Conservation (phyloP, 37 sponge, comb jelly and placozoan species). For the Crambe crambe region DNA sequence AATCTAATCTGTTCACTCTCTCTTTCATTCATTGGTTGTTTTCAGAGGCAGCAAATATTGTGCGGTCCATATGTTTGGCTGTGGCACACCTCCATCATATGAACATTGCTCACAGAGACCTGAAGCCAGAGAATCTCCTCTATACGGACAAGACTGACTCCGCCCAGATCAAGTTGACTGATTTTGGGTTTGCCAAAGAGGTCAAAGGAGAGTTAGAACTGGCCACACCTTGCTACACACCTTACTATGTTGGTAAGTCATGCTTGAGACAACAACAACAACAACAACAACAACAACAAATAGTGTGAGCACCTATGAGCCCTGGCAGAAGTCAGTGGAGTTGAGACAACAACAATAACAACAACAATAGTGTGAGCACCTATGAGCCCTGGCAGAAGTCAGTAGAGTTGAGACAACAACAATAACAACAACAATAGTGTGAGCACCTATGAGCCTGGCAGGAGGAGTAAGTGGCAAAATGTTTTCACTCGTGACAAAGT, state of each 20-base stretch:
- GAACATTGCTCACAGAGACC: conserved; percentile 93
- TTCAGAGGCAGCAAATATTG: conserved; percentile 85
- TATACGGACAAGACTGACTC: conserved; percentile 40
- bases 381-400: no score
- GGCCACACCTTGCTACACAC: conserved; percentile 93
- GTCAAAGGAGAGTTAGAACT: conserved; percentile 60
- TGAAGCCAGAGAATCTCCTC: conserved; percentile 95
- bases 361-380: no score
- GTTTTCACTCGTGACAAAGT: no score
- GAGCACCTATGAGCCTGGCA: no score
- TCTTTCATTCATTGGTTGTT: background rate
- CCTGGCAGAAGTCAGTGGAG: no score
- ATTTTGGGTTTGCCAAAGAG: conserved; percentile 98
- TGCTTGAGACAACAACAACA: background rate
- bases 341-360: no score
- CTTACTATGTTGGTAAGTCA: conserved; percentile 94
- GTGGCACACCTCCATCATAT: conserved; percentile 82
- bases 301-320: no score
- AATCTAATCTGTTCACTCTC: no score
- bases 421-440: no score
- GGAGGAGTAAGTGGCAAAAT: no score
- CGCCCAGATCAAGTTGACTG: conserved; percentile 85
- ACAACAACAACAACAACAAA: no score
- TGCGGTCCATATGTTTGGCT: conserved; percentile 81
- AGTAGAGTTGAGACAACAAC: no score